Evolutionary conservation across 2,888 invertebrate species (phyloP), one percentile per base, ranked within the genome.

Genomic region (Gymnoscelis rufifasciata): DNA sequence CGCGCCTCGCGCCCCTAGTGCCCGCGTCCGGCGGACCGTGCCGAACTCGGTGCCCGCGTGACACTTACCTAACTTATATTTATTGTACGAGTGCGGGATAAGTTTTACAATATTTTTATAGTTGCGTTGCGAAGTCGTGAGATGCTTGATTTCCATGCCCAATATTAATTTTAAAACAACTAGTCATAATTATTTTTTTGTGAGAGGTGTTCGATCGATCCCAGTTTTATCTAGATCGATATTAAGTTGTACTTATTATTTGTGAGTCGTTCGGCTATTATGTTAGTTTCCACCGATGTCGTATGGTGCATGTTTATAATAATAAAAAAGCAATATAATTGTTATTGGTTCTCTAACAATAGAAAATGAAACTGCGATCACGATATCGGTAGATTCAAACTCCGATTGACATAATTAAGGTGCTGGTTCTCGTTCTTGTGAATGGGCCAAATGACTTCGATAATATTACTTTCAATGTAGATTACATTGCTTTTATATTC

Each of bases 1-100:
- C 91, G 95, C 71, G 94, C 86, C 27, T 81, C 84, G 52, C 77
- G 89, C 1, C 88, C 89, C 48, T 89, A 84, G 76, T 62, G 56
- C n/a, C n/a, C n/a, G n/a, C n/a, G n/a, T n/a, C n/a, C n/a, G n/a
- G n/a, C n/a, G n/a, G n/a, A n/a, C n/a, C n/a, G n/a, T n/a, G n/a
- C n/a, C n/a, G n/a, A n/a, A 47, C 37, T 33, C 26, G 28, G 28
- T 33, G 23, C 29, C 12, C 12, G 5, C 19, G 24, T 24, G 39
- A 26, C 5, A 2, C 7, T 3, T 7, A 59, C 75, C 77, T 83
- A 81, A 81, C 78, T 81, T 76, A 78, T 83, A 83, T 81, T 81
- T 82, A 78, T 79, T 68, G 60, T 66, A 67, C 57, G 58, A 33
- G 13, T 48, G 60, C 71, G 66, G 71, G 68, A 72, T 74, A 76